Conservation (phyloP, 2,113 vertebrate species). For the human region GRCh38 chr13:102725001-102725500, state of each 20-base stretch:
- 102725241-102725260: neutral
- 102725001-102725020: accelerated
- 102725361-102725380: too few relatives aligned
- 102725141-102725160: neutral
- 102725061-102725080: neutral
- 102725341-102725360: too few relatives aligned
- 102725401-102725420: too few relatives aligned
- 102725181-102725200: neutral
- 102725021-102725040: neutral
- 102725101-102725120: neutral
- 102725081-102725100: neutral
- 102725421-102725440: too few relatives aligned
- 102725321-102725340: too few relatives aligned
- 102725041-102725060: constrained; percentile 48
- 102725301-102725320: too few relatives aligned
- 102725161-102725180: neutral
- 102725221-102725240: neutral
- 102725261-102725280: neutral
- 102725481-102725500: too few relatives aligned
- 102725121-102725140: neutral
- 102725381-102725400: too few relatives aligned
- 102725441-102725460: too few relatives aligned
- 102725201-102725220: neutral
- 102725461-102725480: too few relatives aligned
- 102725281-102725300: neutral